Evolutionary conservation across 37 sponge, comb jelly and placozoan species (phyloP).

Genomic region (Lycopodina hypogea): DNA sequence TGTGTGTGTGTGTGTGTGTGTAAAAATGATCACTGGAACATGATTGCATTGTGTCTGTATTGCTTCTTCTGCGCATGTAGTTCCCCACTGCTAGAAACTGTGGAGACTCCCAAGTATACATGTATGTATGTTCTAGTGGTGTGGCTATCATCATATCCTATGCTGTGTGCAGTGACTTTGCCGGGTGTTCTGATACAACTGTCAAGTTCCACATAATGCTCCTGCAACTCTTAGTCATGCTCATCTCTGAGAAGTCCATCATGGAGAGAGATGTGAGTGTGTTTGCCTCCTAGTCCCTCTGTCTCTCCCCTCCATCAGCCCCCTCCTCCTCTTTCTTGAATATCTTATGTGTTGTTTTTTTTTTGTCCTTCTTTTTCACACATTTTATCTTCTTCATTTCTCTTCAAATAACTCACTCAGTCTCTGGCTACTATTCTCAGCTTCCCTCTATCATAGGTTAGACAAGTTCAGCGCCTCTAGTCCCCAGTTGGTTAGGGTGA

Average conservation of each 20-base stretch:
- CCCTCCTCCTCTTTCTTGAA: conserved; percentile 1
- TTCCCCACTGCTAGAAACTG: no score
- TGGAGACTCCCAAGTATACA: no score
- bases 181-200: not conserved
- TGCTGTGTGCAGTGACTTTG: not conserved
- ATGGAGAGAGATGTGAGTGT: conserved; percentile 31
- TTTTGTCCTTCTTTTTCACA: not conserved
- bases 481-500: no score
- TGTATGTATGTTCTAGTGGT: no score
- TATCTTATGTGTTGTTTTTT: no score
- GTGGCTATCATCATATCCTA: no score
- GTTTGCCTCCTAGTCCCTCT: not conserved
- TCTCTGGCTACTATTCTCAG: not conserved
- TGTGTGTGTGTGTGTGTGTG: no score
- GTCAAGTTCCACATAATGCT: conserved; percentile 51
- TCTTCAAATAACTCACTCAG: not conserved
- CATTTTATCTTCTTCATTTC: not conserved
- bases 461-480: no score
- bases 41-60: no score
- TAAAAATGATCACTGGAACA: no score
- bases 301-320: not conserved
- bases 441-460: not conserved
- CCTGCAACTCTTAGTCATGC: conserved; percentile 65
- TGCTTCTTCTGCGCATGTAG: no score
- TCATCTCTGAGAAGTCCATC: conserved; percentile 52